Evolutionary conservation across 1,140 invertebrate species (phyloP), one percentile per base, ranked within the genome.

Genomic region (Hyposmocoma kahamanoa): DNA sequence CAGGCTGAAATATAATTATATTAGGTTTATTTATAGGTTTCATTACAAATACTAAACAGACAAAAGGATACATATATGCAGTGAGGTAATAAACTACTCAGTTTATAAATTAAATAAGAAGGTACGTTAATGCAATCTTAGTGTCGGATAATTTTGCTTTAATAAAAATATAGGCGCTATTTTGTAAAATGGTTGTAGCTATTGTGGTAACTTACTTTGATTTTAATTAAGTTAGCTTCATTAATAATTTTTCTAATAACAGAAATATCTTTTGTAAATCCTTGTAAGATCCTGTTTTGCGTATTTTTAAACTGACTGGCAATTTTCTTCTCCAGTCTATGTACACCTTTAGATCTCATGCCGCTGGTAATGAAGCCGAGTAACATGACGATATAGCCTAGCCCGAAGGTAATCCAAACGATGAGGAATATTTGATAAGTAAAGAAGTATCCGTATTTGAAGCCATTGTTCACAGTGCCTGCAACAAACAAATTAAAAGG

Each of bases 341-440:
- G 87, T 19, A 96, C 89, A 65, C 90, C 90, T 70, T 95, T 95
- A 47, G 93, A 95, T 47, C 90, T 89, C 76, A 87, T 81, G 0
- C 84, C 84, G 47, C 79, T 86, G 0, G 93, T 92, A 49, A 97
- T 95, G 67, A 96, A 96, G 18, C 93, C 94, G 54, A 97, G 90
- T 34, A 97, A 92, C 95, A 97, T 97, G 11, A 96, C 90, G 36
- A 97, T 89, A 76, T 97, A 97, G 0, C 95, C 96, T 47, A 97
- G 86, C 1, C 96, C 96, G 60, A 96, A 95, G 36, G 95, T 95
- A 28, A 97, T 95, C 95, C 96, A 97, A 13, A 93, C 88, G 6
- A 93, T 88, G 0, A 96, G 82, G 48, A 93, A 91, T 36, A 91
- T 88, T 77, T 95, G 91, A 80, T 96, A 96, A 0, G 91, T 64